Conservation (phyloP, 2,888 invertebrate genomes). For the Pollenia griseotomentosa region DNA sequence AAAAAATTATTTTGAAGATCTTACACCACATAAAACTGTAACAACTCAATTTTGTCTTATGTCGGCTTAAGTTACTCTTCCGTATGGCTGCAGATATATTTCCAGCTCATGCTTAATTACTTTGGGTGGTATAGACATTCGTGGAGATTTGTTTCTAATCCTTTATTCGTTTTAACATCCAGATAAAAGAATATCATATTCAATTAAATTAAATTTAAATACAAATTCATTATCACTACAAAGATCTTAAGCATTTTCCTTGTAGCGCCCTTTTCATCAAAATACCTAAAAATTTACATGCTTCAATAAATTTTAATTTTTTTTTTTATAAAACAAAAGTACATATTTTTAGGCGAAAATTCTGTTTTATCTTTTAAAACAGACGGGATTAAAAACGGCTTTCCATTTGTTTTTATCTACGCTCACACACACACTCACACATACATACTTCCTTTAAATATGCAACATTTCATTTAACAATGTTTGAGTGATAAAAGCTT, state of each 20-base stretch:
- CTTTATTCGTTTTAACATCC: too few relatives aligned
- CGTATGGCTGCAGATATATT: too few relatives aligned
- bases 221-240: too few relatives aligned
- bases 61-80: too few relatives aligned
- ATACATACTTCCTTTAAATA: background rate
- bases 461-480: conserved; percentile 29
- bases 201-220: too few relatives aligned
- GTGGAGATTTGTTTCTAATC: too few relatives aligned
- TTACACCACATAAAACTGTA: too few relatives aligned
- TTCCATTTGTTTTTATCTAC: background rate
- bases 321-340: background rate
- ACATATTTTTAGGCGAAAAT: background rate
- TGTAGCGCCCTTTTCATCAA: background rate
- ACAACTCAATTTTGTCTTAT: too few relatives aligned
- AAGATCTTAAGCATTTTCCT: background rate
- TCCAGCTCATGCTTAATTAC: too few relatives aligned
- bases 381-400: background rate
- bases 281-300: background rate
- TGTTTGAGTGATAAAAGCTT: background rate
- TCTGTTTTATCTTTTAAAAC: conserved; percentile 5
- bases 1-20: too few relatives aligned
- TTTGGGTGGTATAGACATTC: too few relatives aligned
- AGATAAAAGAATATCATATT: too few relatives aligned
- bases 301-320: background rate
- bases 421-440: background rate